These are phyloP conservation scores for Ctenoplectra terminalis DNA, from an alignment of 1,140 invertebrate genomes.

Conservation along the genomic window DNA sequence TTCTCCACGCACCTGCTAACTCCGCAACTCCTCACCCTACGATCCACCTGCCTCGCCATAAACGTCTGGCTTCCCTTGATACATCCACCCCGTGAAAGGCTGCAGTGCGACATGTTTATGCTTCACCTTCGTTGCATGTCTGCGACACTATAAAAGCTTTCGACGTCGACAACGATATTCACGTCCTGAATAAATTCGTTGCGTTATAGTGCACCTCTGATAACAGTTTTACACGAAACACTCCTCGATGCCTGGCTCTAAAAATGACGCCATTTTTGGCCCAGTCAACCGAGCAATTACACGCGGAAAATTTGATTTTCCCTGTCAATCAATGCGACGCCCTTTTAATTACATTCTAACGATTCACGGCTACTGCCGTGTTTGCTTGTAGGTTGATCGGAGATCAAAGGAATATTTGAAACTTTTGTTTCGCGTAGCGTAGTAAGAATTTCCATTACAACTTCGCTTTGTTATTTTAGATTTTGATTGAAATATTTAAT, in stretches of 20 bases:
- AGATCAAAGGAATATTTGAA: neutral
- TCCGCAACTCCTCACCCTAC: neutral
- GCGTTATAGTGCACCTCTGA: neutral
- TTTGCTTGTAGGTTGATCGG: neutral
- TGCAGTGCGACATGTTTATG: constrained; percentile 10
- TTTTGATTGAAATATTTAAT: too few species aligned
- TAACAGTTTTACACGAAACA: neutral
- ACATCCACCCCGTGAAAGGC: neutral
- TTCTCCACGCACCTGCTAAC: neutral
- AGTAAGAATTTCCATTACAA: too few species aligned
- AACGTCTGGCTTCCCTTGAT: constrained; percentile 6
- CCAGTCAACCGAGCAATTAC: neutral
- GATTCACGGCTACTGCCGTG: neutral
- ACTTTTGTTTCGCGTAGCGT: neutral
- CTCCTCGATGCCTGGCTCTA: neutral
- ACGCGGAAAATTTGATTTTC: neutral
- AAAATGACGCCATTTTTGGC: neutral
- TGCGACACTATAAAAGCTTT: constrained; percentile 8
- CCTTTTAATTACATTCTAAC: neutral
- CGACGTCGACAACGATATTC: constrained; percentile 11
- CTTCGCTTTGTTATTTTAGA: too few species aligned
- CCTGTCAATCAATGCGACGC: neutral
- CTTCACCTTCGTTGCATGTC: constrained; percentile 10
- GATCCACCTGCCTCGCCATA: neutral
- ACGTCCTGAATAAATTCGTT: constrained; percentile 42